Evolutionary conservation across 2,888 invertebrate species (phyloP).

Genomic region (Carabus problematicus): DNA sequence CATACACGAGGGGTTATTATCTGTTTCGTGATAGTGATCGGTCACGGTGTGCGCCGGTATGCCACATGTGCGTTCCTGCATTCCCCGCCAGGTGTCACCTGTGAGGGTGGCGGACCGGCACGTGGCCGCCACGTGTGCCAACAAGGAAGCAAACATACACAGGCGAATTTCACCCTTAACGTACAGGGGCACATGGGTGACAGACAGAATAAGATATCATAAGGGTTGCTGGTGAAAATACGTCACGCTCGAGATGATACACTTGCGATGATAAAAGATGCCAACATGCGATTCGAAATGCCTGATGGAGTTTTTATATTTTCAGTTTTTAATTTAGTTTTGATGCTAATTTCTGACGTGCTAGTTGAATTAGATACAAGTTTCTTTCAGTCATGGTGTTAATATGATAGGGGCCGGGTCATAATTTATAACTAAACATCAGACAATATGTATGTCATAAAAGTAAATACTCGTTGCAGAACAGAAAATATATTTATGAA

Average conservation of each 20-base stretch:
- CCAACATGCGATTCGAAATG: neutral
- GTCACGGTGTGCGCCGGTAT: constrained; percentile 32
- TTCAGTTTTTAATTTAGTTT: too few species aligned
- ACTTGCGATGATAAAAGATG: constrained; percentile 4
- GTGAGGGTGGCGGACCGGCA: constrained; percentile 42
- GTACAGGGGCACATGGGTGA: neutral
- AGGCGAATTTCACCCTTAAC: neutral
- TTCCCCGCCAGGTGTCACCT: constrained; percentile 39
- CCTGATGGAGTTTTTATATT: constrained; percentile 8
- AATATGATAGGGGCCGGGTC: too few species aligned
- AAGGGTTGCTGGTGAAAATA: constrained; percentile 1
- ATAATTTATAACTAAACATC: too few species aligned
- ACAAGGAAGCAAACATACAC: neutral
- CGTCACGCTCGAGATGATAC: constrained; percentile 11
- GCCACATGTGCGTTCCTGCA: constrained; percentile 21
- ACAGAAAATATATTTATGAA: too few species aligned
- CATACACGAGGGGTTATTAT: constrained; percentile 9
- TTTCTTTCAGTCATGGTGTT: too few species aligned
- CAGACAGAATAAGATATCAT: neutral
- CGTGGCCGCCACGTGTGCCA: constrained; percentile 37
- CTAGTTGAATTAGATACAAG: too few species aligned
- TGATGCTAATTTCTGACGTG: too few species aligned
- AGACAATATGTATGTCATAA: too few species aligned
- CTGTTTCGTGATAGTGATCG: constrained; percentile 23
- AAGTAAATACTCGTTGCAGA: too few species aligned